Base-by-base conservation (phyloP, 2,797 vertebrate genomes). In the Onychomys arenicola region DNA sequence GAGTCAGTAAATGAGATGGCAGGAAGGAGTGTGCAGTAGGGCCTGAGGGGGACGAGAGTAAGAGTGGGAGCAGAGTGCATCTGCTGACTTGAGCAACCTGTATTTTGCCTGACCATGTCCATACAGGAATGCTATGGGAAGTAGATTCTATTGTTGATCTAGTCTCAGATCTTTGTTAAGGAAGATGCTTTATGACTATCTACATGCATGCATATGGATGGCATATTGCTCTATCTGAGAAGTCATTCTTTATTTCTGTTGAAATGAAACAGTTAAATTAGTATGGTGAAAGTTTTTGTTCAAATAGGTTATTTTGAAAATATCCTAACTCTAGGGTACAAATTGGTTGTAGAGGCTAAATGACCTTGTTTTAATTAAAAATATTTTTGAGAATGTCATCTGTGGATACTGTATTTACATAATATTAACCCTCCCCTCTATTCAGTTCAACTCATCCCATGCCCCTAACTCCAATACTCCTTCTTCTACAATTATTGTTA, bases 1-100 rank as follows among this genome's bases (percentile, higher is more conserved):
- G 89, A 89, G 90, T 17, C 90, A 86, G 94, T 96, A 97, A 94
- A 86, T 96, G 94, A 94, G 67, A 90, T 95, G 82, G 90, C 86
- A 97, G 76, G 71, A 91, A 75, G 65, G 52, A 59, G 32, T 78
- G 32, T 78, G 57, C 23, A 13, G 63, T 10, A 25, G 27, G 59
- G 67, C 90, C 52, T 6, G 69, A 76, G 71, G 61, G 67, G 49
- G 49, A n/a, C 43, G 49, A 65, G 19, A 37, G 2, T 21, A 52
- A 93, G 49, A 76, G 40, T 2, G 10, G 49, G 76, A 87, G 23
- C 71, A 71, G 93, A 46, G 13, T 21, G 19, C 19, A 25, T 93
- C 63, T 76, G 40, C 34, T 81, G 37, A 16, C 49, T 52, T 76
- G 37, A 43, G 59, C 49, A 87, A 77, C 81, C 57, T 63, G 16